Percentiles rank a stretch among this genome's conserved stretches.
phyloP scores from a whole-genome alignment of 1,140 invertebrate species.

The Nilaparvata lugens region DNA sequence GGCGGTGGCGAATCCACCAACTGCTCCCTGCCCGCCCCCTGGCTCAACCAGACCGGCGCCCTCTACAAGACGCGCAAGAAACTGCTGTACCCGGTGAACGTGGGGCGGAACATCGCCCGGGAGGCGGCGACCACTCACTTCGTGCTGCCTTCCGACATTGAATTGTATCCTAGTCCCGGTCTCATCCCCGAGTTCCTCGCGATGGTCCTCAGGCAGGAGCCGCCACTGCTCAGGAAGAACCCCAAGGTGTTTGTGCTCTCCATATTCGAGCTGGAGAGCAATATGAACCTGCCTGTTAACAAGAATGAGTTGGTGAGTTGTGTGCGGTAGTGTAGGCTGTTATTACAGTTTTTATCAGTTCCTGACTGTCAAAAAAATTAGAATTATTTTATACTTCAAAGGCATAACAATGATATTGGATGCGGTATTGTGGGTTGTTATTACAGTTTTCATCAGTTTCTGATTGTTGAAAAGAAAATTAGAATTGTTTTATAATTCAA shows the following conservation, averaged over 20 bases:
- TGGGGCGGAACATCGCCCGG: constrained; percentile 74
- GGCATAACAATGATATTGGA: no score
- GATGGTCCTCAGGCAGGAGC: constrained; percentile 63
- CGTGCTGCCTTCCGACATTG: constrained; percentile 78
- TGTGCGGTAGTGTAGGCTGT: no score
- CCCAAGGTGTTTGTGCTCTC: constrained; percentile 72
- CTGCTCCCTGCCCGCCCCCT: constrained; percentile 57
- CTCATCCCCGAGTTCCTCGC: constrained; percentile 65
- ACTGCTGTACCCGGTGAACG: constrained; percentile 78
- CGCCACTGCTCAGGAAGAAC: constrained; percentile 50
- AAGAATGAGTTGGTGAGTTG: constrained; percentile 38
- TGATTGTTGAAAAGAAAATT: no score
- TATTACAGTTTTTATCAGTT: no score
- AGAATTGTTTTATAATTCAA: no score
- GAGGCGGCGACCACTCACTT: constrained; percentile 73
- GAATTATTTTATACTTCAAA: no score
- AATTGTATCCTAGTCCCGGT: constrained; percentile 76
- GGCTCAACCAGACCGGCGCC: constrained; percentile 50
- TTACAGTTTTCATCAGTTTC: no score
- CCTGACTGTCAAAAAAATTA: no score
- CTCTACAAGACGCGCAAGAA: constrained; percentile 73
- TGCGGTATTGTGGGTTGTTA: no score
- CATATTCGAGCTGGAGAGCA: constrained; percentile 73
- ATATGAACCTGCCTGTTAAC: constrained; percentile 37
- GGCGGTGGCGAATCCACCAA: constrained; percentile 49